Evolutionary conservation across 2,797 vertebrate species (phyloP).

Genomic region (Bradypus variegatus): DNA sequence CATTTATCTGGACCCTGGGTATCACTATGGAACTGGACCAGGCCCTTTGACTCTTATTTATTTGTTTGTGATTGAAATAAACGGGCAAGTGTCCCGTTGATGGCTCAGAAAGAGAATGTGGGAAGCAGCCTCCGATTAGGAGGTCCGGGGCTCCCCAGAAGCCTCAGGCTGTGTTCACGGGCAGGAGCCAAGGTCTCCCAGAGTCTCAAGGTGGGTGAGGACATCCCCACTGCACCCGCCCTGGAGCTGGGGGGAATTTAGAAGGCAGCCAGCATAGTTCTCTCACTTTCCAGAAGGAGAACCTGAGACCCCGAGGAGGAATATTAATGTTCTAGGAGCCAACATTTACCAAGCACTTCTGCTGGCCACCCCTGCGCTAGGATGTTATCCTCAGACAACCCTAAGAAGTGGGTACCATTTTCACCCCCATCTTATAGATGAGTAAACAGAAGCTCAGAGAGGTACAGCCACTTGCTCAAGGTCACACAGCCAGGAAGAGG

Average conservation of each 20-base stretch:
- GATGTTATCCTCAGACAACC: background rate
- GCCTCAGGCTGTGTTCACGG: background rate
- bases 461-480: background rate
- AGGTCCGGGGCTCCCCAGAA: background rate
- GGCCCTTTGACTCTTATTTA: slow-evolving; percentile 55
- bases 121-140: background rate
- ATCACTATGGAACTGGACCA: slow-evolving; percentile 62
- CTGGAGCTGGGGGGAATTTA: background rate
- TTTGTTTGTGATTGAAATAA: slow-evolving; percentile 53
- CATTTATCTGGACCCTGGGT: slow-evolving; percentile 68
- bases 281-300: background rate
- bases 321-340: background rate
- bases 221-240: background rate
- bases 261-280: accelerated
- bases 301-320: background rate
- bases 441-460: background rate
- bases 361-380: background rate
- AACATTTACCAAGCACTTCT: background rate
- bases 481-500: background rate
- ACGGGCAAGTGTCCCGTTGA: slow-evolving; percentile 9
- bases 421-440: background rate
- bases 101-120: background rate
- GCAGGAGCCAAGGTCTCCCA: background rate
- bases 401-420: background rate
- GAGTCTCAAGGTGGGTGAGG: background rate